These are phyloP conservation scores for Leptosomus discolor DNA, from an alignment of 2,113 vertebrate genomes.

Conservation along the genomic window DNA sequence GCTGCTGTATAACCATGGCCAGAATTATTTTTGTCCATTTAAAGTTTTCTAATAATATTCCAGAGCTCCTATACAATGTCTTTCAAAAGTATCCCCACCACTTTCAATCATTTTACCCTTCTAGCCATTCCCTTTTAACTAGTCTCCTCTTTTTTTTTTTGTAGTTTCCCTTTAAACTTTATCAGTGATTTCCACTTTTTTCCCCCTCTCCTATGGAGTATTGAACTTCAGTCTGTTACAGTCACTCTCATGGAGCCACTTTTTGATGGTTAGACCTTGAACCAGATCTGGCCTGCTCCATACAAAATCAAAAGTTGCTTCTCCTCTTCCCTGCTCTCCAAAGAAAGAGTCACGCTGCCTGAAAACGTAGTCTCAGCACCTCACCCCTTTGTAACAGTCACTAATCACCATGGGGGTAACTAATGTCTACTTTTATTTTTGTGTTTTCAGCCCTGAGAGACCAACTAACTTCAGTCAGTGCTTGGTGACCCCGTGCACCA, in stretches of 20 bases:
- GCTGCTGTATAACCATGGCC: background rate
- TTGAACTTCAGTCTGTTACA: background rate
- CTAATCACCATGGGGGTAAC: background rate
- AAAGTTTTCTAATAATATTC: background rate
- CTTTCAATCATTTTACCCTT: background rate
- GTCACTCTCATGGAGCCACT: background rate
- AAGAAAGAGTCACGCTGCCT: background rate
- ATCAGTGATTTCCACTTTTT: background rate
- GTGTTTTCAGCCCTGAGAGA: background rate
- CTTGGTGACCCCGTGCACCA: background rate
- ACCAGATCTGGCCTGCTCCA: background rate
- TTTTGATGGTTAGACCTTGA: conserved; percentile 1
- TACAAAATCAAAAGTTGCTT: background rate
- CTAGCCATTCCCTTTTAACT: conserved; percentile 8
- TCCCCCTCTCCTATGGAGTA: background rate
- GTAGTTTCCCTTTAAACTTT: conserved; percentile 1
- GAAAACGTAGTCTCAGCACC: background rate
- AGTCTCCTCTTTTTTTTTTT: background rate
- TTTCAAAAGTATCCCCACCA: conserved; percentile 2
- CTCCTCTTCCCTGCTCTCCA: background rate
- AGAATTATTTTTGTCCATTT: conserved; percentile 18
- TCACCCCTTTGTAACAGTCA: background rate
- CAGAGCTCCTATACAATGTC: background rate
- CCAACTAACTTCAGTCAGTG: background rate
- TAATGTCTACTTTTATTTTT: background rate